Evolutionary conservation across 2,797 vertebrate species (phyloP), one percentile per base, ranked within the genome.

Genomic region (Pseudopleuronectes americanus): DNA sequence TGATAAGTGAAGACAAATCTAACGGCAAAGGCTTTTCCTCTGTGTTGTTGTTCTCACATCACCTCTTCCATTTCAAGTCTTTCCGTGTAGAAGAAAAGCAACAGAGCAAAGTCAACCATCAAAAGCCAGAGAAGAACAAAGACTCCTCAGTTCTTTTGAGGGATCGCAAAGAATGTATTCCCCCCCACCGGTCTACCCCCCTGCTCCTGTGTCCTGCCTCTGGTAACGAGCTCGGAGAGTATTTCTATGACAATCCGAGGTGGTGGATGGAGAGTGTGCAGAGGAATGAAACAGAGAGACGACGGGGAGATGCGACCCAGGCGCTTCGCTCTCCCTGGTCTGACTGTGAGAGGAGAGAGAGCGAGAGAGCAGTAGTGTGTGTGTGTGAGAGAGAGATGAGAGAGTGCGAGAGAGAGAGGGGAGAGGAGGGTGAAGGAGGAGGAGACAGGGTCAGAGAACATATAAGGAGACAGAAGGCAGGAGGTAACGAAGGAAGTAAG

Each of bases 301-400:
- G 57, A 57, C 67, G 84, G 75, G 80, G 68, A 81, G 86, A 87
- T 74, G 82, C 68, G 24, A 77, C 77, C 80, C 78, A 53, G 62
- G 55, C 68, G 33, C 78, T 76, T 74, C 36, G 74, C 84, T 85
- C 70, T 77, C 60, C 64, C 74, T 61, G 69, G 71, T 91, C 84
- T 86, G 82, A 85, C 77, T 87, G 85, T 74, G 79, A 73, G 76
- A 84, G 80, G 81, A 77, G 81, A 62, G 77, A 49, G 77, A 12
- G 58, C 47, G 69, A 33, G 31, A 49, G 69, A 33, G 31, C 31
- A 33, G 31, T 33, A 33, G 31, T 33, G 31, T 12, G 8, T 33
- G 52, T 12, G 8, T 33, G 77, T 71, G 76, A 84, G 80, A 31
- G 28, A 31, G 28, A 31, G 7, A 8, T 1, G n/a, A 31, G 28